A percentile compares a stretch with the other conserved stretches of the same genome.
These are phyloP conservation scores for Melanerpes aurifrons DNA, from an alignment of 2,113 vertebrate genomes.

Conservation along the genomic window DNA sequence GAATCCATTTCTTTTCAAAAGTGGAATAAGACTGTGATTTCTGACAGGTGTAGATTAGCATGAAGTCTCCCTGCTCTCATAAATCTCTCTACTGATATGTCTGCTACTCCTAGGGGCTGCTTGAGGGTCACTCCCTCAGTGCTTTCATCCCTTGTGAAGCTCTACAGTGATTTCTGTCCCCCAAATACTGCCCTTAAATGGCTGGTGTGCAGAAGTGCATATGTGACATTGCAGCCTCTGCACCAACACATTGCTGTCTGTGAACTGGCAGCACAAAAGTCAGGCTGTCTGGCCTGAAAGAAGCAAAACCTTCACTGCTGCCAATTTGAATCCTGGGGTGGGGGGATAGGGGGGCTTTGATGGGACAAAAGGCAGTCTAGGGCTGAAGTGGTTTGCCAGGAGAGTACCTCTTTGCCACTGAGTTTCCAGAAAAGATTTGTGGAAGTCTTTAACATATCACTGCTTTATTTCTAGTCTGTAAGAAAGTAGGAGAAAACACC, in stretches of 20 bases:
- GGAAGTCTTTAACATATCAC: neutral
- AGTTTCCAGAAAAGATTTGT: neutral
- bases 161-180: neutral
- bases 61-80: neutral
- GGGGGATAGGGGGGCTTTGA: accelerated
- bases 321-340: neutral
- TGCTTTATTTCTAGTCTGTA: neutral
- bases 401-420: neutral
- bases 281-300: neutral
- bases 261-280: neutral
- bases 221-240: neutral
- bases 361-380: neutral
- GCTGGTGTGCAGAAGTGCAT: neutral
- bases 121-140: neutral
- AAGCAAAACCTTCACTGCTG: accelerated
- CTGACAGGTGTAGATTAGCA: neutral
- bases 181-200: neutral
- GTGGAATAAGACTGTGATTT: neutral
- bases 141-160: neutral
- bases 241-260: neutral
- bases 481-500: neutral
- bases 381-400: neutral
- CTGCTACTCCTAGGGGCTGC: neutral
- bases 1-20: neutral
- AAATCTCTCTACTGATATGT: neutral